phyloP scores from a whole-genome alignment of 2,888 invertebrate genomes.

The Ernsta delagoae region DNA sequence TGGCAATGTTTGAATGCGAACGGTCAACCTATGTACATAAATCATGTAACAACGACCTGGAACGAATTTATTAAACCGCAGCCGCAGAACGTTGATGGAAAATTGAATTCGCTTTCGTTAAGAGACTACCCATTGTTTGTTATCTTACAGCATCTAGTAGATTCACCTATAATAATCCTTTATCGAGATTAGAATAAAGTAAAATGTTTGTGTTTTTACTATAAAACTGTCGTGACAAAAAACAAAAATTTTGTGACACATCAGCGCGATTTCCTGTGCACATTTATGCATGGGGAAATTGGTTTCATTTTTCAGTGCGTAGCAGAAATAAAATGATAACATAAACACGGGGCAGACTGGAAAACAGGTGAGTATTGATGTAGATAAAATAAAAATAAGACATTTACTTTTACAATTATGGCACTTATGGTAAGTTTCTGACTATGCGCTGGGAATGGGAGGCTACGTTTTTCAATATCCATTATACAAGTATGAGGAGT shows the following conservation, averaged over 20 bases:
- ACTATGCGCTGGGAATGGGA: too few relatives aligned
- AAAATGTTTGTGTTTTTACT: too few relatives aligned
- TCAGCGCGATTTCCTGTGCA: conserved; percentile 48
- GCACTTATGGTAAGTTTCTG: too few relatives aligned
- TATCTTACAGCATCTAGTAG: too few relatives aligned
- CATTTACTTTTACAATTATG: too few relatives aligned
- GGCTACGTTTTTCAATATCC: too few relatives aligned
- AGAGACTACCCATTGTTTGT: too few relatives aligned
- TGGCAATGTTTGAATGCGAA: conserved; percentile 1
- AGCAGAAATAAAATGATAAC: conserved; percentile 54
- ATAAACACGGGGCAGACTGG: conserved; percentile 30
- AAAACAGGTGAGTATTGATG: not conserved
- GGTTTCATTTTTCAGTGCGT: conserved; percentile 58
- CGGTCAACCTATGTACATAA: not conserved
- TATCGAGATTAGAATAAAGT: too few relatives aligned
- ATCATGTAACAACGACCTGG: not conserved
- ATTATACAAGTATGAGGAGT: too few relatives aligned
- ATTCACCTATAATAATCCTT: too few relatives aligned
- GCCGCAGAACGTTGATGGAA: not conserved
- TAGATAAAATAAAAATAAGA: too few relatives aligned
- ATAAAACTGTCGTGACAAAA: too few relatives aligned
- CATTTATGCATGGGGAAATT: conserved; percentile 56
- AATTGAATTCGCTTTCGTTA: not conserved
- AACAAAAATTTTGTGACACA: conserved; percentile 37
- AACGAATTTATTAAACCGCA: not conserved